Evolutionary conservation across 2,797 vertebrate species (phyloP).

Genomic region (Thripadectes ignobilis): DNA sequence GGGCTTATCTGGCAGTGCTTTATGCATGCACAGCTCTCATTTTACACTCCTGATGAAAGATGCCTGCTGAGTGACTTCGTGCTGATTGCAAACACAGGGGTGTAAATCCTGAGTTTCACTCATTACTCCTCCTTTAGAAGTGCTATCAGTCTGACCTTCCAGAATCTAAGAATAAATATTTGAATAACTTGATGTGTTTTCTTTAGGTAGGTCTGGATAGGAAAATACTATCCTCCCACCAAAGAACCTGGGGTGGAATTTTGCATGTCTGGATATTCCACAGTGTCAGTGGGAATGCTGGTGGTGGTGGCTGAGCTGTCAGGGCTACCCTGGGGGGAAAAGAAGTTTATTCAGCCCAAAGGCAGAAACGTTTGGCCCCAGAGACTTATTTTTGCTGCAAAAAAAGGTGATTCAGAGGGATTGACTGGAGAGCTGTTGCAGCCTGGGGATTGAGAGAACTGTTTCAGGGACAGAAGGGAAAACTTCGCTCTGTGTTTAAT

Average conservation of each 20-base stretch:
- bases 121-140: not conserved
- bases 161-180: not conserved
- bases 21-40: not conserved
- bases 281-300: not conserved
- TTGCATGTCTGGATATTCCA: not conserved
- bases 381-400: not conserved
- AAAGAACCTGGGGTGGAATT: not conserved
- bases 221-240: not conserved
- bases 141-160: not conserved
- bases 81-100: not conserved
- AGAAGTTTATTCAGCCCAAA: not conserved
- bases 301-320: not conserved
- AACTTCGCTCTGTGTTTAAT: not conserved
- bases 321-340: not conserved
- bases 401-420: not conserved
- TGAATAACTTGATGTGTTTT: not conserved
- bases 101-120: not conserved
- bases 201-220: not conserved
- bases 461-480: not conserved
- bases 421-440: not conserved
- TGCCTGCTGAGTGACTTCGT: not conserved
- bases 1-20: not conserved
- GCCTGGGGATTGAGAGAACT: not conserved
- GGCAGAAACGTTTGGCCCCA: not conserved
- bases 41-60: not conserved